These are phyloP conservation scores for Enteromius paludinosus DNA, from an alignment of 2,797 vertebrate species.

Conservation along the genomic window DNA sequence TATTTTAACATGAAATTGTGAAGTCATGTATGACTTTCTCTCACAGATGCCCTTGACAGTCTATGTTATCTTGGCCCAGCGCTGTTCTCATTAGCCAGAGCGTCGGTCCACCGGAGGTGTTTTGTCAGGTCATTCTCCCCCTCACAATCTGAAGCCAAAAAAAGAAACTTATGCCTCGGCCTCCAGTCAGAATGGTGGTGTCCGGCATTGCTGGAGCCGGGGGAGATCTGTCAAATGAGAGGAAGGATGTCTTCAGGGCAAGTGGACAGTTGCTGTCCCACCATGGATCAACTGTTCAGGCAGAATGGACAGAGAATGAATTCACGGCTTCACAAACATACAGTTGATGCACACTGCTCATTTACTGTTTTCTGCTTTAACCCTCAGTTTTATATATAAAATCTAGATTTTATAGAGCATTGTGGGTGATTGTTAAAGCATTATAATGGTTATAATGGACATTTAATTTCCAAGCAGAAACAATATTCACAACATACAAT, in stretches of 20 bases:
- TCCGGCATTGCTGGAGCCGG: slow-evolving; percentile 12
- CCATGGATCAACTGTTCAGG: slow-evolving; percentile 71
- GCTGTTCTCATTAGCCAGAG: slow-evolving; percentile 31
- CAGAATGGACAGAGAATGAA: slow-evolving; percentile 45
- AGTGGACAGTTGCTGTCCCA: slow-evolving; percentile 63
- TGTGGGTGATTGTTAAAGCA: background rate
- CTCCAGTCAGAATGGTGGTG: slow-evolving; percentile 3
- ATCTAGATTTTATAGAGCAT: background rate
- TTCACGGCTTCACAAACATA: background rate
- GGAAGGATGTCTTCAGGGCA: slow-evolving; percentile 55
- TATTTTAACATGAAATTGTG: slow-evolving; percentile 44
- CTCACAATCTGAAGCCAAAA: slow-evolving; percentile 29
- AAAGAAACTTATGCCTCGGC: background rate
- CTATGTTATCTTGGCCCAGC: slow-evolving; percentile 6
- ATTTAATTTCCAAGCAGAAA: background rate
- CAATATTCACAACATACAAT: background rate
- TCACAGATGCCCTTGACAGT: slow-evolving; percentile 28
- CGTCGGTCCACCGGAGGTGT: slow-evolving; percentile 3
- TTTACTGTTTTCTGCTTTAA: background rate
- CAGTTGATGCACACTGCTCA: background rate
- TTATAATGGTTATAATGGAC: background rate
- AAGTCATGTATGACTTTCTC: slow-evolving; percentile 33
- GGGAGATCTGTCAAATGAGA: slow-evolving; percentile 42
- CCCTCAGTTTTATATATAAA: background rate
- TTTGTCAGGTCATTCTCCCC: slow-evolving; percentile 37